A percentile compares a stretch with the other conserved stretches of the same genome.
These are phyloP conservation scores for Tenthredo scrophulariae DNA, from an alignment of 2,888 invertebrate genomes.

Conservation along the genomic window DNA sequence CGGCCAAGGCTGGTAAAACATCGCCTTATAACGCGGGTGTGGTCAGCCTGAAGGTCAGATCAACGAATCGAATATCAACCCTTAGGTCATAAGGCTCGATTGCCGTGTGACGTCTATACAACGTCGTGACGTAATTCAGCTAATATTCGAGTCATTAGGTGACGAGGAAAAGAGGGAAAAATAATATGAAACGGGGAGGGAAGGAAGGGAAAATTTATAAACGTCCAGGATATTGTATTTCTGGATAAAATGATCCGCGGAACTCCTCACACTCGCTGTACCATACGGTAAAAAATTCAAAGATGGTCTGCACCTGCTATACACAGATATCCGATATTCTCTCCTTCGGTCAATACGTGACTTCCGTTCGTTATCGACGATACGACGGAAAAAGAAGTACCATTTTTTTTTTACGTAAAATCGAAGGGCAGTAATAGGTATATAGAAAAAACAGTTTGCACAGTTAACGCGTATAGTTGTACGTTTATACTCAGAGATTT, in stretches of 20 bases:
- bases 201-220: background rate
- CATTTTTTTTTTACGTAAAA: background rate
- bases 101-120: background rate
- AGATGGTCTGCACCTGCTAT: background rate
- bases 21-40: conserved; percentile 25
- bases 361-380: background rate
- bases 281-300: background rate
- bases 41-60: conserved; percentile 27
- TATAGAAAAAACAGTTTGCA: background rate
- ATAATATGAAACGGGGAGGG: background rate
- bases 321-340: background rate
- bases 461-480: background rate
- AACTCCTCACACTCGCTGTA: background rate
- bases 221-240: background rate
- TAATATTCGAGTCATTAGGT: background rate
- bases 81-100: background rate
- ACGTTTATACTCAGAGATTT: background rate
- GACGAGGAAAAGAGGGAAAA: background rate
- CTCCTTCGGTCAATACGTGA: conserved; percentile 21
- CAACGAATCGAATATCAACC: conserved; percentile 16
- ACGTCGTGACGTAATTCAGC: background rate
- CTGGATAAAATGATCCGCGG: background rate
- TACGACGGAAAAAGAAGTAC: background rate
- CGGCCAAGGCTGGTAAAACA: background rate
- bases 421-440: background rate